A percentile compares a stretch with the other conserved stretches of the same genome.
phyloP scores from a whole-genome alignment of 2,888 invertebrate genomes.

The Exocentrus adspersus region DNA sequence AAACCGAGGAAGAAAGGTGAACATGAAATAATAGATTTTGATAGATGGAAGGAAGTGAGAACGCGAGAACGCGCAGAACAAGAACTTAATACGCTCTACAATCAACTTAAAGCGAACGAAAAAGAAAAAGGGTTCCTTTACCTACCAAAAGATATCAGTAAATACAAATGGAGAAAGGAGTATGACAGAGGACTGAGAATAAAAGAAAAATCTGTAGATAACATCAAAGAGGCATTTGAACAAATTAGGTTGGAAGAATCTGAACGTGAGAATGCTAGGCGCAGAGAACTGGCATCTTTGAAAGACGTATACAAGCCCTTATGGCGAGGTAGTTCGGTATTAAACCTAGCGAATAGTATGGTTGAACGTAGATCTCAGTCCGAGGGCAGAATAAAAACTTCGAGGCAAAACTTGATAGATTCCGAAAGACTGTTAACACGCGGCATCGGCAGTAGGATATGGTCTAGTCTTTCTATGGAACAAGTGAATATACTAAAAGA shows the following conservation, averaged over 20 bases:
- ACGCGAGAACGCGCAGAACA: conserved; percentile 83
- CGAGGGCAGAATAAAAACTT: conserved; percentile 57
- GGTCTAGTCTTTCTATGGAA: conserved; percentile 86
- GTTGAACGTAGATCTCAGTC: conserved; percentile 69
- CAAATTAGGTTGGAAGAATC: conserved; percentile 68
- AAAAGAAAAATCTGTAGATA: conserved; percentile 89
- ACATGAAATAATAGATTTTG: conserved; percentile 86
- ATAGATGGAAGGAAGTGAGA: conserved; percentile 85
- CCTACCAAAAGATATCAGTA: conserved; percentile 77
- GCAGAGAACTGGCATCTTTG: conserved; percentile 60
- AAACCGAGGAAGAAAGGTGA: conserved; percentile 78
- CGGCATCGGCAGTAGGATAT: conserved; percentile 79
- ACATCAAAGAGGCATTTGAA: conserved; percentile 81
- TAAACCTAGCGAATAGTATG: conserved; percentile 79
- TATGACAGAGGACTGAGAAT: conserved; percentile 80
- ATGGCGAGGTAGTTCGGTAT: conserved; percentile 86
- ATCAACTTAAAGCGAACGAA: conserved; percentile 81
- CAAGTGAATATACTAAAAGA: conserved; percentile 83
- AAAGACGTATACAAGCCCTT: conserved; percentile 82
- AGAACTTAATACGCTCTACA: conserved; percentile 80
- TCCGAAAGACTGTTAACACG: conserved; percentile 60
- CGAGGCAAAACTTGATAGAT: conserved; percentile 46
- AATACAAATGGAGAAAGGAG: conserved; percentile 80
- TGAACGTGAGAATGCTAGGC: conserved; percentile 64
- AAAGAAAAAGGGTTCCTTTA: conserved; percentile 86